Conservation (phyloP, 2,113 vertebrate genomes). For the Crotophaga sulcirostris region DNA sequence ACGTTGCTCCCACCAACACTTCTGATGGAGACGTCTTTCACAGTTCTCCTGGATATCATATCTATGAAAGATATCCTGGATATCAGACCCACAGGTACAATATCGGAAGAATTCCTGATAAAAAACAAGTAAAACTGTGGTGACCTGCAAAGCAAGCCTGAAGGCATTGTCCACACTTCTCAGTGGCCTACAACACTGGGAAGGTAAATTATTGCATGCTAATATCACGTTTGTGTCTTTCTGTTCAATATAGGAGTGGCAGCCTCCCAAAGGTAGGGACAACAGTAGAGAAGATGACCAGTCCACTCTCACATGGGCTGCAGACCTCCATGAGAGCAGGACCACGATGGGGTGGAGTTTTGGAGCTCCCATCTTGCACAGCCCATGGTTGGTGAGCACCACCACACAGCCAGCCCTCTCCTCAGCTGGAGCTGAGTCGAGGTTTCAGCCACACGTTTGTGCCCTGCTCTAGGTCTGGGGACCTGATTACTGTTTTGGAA, state of each 20-base stretch:
- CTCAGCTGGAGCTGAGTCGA: neutral
- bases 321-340: neutral
- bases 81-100: neutral
- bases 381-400: neutral
- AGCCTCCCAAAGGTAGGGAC: neutral
- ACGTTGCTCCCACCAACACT: neutral
- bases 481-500: neutral
- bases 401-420: neutral
- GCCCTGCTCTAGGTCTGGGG: neutral
- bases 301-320: neutral
- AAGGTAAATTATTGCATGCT: neutral
- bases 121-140: neutral
- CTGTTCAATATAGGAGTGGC: neutral
- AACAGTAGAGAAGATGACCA: accelerated
- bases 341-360: neutral
- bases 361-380: neutral
- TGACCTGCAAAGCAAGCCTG: neutral
- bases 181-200: neutral
- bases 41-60: neutral
- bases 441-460: neutral
- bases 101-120: neutral
- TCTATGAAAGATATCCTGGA: neutral
- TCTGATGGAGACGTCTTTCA: neutral
- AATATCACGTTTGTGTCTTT: neutral
- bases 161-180: neutral